These are phyloP conservation scores for Therioaphis trifolii DNA, from an alignment of 2,888 invertebrate species.

Conservation along the genomic window DNA sequence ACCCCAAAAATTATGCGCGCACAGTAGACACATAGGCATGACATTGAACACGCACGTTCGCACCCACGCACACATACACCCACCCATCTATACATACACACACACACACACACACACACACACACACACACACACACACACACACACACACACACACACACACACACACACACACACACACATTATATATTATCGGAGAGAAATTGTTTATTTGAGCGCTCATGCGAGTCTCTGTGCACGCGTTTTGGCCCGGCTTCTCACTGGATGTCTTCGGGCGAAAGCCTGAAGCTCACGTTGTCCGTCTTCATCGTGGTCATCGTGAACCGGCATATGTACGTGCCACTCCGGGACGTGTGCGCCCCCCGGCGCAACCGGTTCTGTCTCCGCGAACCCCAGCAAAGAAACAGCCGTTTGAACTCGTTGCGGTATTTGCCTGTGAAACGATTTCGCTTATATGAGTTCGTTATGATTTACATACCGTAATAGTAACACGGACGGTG, in stretches of 20 bases:
- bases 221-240: neutral
- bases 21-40: too few relatives aligned
- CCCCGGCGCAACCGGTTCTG: slow-evolving; percentile 46
- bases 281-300: slow-evolving; percentile 50
- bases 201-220: neutral
- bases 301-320: slow-evolving; percentile 60
- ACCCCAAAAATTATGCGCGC: neutral
- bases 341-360: slow-evolving; percentile 48
- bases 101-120: neutral
- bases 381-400: slow-evolving; percentile 65
- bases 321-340: slow-evolving; percentile 59
- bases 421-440: slow-evolving; percentile 71
- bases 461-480: too few relatives aligned
- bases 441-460: too few relatives aligned
- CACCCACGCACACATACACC: neutral
- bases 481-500: too few relatives aligned
- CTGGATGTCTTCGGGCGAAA: slow-evolving; percentile 52
- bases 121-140: neutral
- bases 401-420: slow-evolving; percentile 70
- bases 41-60: too few relatives aligned
- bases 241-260: neutral
- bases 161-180: neutral
- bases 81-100: too few relatives aligned
- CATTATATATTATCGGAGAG: neutral
- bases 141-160: neutral